A percentile compares a stretch with the other conserved stretches of the same genome.
These are phyloP conservation scores for Calyptomena viridis DNA, from an alignment of 2,113 vertebrate genomes.

Conservation along the genomic window DNA sequence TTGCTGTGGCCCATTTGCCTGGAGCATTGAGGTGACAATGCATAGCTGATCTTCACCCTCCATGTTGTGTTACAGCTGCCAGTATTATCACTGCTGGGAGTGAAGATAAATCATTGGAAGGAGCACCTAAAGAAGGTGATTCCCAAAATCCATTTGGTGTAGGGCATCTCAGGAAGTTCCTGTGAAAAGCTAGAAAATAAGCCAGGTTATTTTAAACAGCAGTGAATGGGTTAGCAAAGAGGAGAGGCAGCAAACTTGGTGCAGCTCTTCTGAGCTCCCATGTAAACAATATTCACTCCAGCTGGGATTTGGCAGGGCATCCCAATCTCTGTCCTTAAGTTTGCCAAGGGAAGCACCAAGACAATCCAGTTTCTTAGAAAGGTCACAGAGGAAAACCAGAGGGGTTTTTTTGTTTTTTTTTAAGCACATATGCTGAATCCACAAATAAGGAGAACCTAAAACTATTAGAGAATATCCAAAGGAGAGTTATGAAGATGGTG, in stretches of 20 bases:
- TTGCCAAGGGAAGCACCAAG: neutral
- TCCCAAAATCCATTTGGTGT: neutral
- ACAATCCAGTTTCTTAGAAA: neutral
- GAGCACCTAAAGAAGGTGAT: neutral
- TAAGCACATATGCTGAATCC: neutral
- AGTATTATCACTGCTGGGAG: neutral
- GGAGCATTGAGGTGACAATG: neutral
- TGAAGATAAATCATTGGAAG: neutral
- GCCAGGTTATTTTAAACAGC: neutral
- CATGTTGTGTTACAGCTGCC: neutral
- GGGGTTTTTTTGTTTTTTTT: neutral
- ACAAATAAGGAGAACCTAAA: neutral
- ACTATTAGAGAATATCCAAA: neutral
- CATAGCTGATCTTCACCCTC: neutral
- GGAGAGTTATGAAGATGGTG: neutral
- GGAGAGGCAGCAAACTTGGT: neutral
- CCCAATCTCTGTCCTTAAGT: neutral
- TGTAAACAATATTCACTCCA: neutral
- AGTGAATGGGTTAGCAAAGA: neutral
- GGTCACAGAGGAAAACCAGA: too few relatives aligned
- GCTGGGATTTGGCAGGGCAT: neutral
- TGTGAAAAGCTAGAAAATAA: neutral
- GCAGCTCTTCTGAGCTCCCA: neutral
- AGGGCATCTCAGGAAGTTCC: neutral
- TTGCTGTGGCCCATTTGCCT: neutral